Base-by-base conservation (phyloP, 2,113 vertebrate genomes). In the Xiphophorus hellerii region DNA sequence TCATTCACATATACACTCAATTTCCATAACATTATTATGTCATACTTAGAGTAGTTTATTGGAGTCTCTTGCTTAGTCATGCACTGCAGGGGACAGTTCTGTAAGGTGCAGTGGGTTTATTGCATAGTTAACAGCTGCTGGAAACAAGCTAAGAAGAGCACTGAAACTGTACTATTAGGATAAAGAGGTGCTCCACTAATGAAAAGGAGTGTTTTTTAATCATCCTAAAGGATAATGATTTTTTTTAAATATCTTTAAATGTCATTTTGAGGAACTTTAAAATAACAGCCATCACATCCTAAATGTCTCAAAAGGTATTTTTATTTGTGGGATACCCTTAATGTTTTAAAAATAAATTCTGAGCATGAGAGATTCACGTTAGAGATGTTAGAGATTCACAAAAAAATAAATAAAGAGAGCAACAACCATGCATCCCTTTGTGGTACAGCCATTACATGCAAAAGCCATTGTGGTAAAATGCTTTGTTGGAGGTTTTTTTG, bases 71-170 rank as follows among this genome's bases (percentile, higher is more conserved):
- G 13, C n/a, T 37, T 35, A 33, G 29, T 27, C 25, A 14, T 33
- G 60, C 28, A 25, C 6, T 69, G 60, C 28, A 44, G 0, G 0
- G 3, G 30, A 62, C 51, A 42, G 31, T 74, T 17, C 64, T 39
- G 48, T 60, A 25, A n/a, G 69, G 69, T 39, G n/a, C 4, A 48
- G 2, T 31, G 5, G 25, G 62, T 48, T 31, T 62, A 66, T 77
- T 58, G 44, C 44, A 65, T 15, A 66, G 11, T 51, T n/a, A 73
- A 66, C 65, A 78, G 35, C 51, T 66, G 54, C 68, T 81, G 27
- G 31, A 74, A 77, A 69, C 20, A 66, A 28, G 31, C 28, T 58
- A 25, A 58, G 66, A 10, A 58, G 66, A 69, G 60, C 37, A 35
- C 2, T 20, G n/a, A 74, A 33, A 69, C 37, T 66, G 42, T 80